Conservation (phyloP, 2,797 vertebrate species). For the Alcedo quadribrachys region DNA sequence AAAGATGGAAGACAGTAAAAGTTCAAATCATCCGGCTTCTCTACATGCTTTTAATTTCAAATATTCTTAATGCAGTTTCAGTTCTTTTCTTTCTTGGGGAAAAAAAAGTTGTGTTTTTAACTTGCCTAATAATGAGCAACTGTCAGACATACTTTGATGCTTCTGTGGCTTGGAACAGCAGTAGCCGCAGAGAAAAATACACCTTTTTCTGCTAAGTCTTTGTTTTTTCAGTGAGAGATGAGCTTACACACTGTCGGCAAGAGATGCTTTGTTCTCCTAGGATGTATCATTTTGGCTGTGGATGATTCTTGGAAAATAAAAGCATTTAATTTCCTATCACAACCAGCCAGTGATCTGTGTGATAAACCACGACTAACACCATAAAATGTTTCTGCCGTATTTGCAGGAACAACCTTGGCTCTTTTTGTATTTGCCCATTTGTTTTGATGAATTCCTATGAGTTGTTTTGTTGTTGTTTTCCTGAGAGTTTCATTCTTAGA, state of each 20-base stretch:
- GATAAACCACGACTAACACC: not conserved
- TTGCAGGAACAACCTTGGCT: not conserved
- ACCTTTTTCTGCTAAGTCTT: constrained; percentile 12
- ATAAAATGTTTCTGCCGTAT: not conserved
- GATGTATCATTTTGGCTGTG: not conserved
- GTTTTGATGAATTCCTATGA: not conserved
- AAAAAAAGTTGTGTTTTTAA: not conserved
- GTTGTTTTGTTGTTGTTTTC: not conserved
- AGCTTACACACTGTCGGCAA: constrained; percentile 27
- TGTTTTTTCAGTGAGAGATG: not conserved
- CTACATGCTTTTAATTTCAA: constrained; percentile 31
- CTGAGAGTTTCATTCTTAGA: not conserved
- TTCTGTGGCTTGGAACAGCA: not conserved
- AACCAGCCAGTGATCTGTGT: not conserved
- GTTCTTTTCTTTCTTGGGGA: not conserved
- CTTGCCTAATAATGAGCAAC: not conserved
- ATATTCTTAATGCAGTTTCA: not conserved
- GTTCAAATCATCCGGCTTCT: not conserved
- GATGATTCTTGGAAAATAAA: constrained; percentile 13
- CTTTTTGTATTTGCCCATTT: not conserved
- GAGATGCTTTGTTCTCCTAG: constrained; percentile 31
- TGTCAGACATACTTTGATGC: constrained; percentile 14
- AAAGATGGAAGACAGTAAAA: constrained; percentile 26
- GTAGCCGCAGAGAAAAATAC: not conserved
- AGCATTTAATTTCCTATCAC: constrained; percentile 22